Base-by-base conservation (phyloP, 2,797 vertebrate species). In the Aratinga solstitialis region DNA sequence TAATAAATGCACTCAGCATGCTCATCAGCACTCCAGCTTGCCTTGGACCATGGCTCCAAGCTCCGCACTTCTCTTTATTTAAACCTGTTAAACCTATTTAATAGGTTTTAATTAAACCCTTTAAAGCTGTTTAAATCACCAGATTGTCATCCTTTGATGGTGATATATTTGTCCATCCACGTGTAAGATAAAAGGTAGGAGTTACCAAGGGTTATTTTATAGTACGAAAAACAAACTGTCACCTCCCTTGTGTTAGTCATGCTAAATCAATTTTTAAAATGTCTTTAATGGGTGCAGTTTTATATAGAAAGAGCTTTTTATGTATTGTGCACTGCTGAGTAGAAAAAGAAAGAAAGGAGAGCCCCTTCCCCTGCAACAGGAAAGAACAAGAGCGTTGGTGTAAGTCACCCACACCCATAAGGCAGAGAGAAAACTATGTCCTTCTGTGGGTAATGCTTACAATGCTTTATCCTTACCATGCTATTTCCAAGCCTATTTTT, bases 1-100 rank as follows among this genome's bases (percentile, higher is more conserved):
- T 61, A 92, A 92, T 78, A 94, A 84, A 92, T 74, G 56, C 61
- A 58, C 93, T 94, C 95, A 94, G 83, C 89, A 71, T 48, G 88
- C 61, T 87, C 84, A 87, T 89, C 89, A 74, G 65, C 74, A 91
- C 80, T 76, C 51, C 91, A 94, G 77, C 48, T 56, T 77, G 90
- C 56, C 54, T 82, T 59, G 80, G 84, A 93, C 74, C 81, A 84
- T 48, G 56, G 56, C 56, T 88, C 48, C 40, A 54, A 88, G 59
- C 21, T 90, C 83, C 47, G 12, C 0, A 4, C 30, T 51, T 87
- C 59, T 66, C 36, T 67, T 73, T 84, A 77, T 95, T 95, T 92
- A 95, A 94, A 96, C 83, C 56, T 90, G 72, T 56, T 87, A 90
- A 87, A 97, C 65, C 74, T 92, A 80, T 84, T 95, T 80, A 87